These are phyloP conservation scores for Orius insidiosus DNA, from an alignment of 1,140 invertebrate species.

Conservation along the genomic window DNA sequence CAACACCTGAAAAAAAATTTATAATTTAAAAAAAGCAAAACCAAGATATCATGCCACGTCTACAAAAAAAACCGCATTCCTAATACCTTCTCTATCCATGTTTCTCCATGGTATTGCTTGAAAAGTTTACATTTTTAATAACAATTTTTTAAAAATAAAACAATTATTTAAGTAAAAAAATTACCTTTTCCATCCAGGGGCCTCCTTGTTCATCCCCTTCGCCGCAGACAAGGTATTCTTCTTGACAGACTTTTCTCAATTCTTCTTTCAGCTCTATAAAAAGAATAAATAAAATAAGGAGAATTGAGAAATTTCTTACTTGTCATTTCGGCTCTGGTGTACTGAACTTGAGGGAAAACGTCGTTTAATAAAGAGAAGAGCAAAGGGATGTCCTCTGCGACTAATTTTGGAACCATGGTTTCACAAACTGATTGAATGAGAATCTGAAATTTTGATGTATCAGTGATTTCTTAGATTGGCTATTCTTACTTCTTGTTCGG, in stretches of 20 bases:
- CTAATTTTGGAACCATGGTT: constrained; percentile 98
- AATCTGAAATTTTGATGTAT: too few relatives aligned
- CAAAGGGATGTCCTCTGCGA: constrained; percentile 96
- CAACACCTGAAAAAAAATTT: constrained; percentile 52
- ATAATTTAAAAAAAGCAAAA: not conserved
- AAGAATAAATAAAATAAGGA: constrained; percentile 13
- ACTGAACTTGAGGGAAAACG: constrained; percentile 95
- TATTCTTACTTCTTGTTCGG: constrained; percentile 65
- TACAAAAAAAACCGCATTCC: not conserved
- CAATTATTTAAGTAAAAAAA: not conserved
- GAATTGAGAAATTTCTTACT: constrained; percentile 33
- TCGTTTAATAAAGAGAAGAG: constrained; percentile 93
- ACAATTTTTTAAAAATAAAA: constrained; percentile 6
- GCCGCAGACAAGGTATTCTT: constrained; percentile 87
- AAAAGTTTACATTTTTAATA: not conserved
- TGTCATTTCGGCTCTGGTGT: constrained; percentile 89
- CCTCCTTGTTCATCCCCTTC: constrained; percentile 81
- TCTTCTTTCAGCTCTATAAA: constrained; percentile 65
- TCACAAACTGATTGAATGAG: constrained; percentile 98
- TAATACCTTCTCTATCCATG: constrained; percentile 4
- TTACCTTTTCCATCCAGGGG: constrained; percentile 89
- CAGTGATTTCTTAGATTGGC: too few relatives aligned
- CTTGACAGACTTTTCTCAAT: constrained; percentile 82
- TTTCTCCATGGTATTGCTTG: not conserved
- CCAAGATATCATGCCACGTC: not conserved